Conservation (phyloP, 2,888 invertebrate genomes). For the Euclidia mi region DNA sequence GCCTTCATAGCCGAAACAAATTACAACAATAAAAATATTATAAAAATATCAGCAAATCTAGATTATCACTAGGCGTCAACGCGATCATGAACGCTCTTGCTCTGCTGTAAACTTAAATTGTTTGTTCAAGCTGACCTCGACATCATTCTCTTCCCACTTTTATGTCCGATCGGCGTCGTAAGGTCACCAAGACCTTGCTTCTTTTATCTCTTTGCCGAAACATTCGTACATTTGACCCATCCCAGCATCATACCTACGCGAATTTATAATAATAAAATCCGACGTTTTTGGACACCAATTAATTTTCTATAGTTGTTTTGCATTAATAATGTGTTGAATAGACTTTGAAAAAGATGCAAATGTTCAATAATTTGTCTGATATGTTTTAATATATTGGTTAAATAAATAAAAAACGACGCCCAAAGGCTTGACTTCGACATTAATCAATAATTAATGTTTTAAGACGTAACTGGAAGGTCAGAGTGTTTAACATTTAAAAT, state of each 20-base stretch:
- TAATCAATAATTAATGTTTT: slow-evolving; percentile 35
- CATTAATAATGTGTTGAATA: slow-evolving; percentile 13
- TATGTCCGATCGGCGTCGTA: slow-evolving; percentile 50
- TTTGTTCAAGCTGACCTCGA: slow-evolving; percentile 60
- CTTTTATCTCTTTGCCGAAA: slow-evolving; percentile 48
- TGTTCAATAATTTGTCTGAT: slow-evolving; percentile 31
- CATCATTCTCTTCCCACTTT: slow-evolving; percentile 59
- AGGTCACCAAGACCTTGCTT: slow-evolving; percentile 55
- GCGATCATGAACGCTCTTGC: slow-evolving; percentile 13
- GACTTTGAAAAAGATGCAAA: slow-evolving; percentile 17
- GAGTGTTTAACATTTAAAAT: too few species aligned
- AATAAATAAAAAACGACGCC: neutral
- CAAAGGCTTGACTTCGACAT: slow-evolving; percentile 26
- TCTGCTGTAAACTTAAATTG: slow-evolving; percentile 48
- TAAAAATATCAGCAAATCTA: slow-evolving; percentile 10
- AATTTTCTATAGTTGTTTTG: slow-evolving; percentile 15
- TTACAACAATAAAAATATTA: slow-evolving; percentile 14
- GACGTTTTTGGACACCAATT: slow-evolving; percentile 21
- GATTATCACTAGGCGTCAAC: slow-evolving; percentile 14
- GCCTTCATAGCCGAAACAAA: neutral
- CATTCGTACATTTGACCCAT: slow-evolving; percentile 28
- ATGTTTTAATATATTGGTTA: slow-evolving; percentile 15
- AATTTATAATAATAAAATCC: slow-evolving; percentile 28
- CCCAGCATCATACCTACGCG: slow-evolving; percentile 20
- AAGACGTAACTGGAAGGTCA: slow-evolving; percentile 1